Base-by-base conservation (phyloP, 2,888 invertebrate genomes). In the Netelia fuscicornis region DNA sequence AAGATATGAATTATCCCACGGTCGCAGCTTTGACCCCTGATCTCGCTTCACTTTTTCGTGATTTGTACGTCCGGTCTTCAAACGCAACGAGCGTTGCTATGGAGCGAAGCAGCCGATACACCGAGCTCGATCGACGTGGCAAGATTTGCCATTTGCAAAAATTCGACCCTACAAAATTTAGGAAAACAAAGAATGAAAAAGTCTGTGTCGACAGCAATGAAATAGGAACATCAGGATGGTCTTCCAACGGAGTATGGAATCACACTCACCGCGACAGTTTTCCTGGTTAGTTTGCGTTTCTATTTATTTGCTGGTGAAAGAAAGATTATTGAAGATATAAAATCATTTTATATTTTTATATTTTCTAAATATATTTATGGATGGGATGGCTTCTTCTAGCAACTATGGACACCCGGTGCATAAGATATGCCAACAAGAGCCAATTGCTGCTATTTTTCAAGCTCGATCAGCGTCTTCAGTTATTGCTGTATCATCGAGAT, bases 171-270 rank as follows among this genome's bases (percentile, higher is more conserved):
- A 9, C 60, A 0, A 83, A 86, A 77, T 84, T 78, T 75, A 64
- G 81, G 68, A 83, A 70, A 65, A 74, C 48, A n/a, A 75, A 75
- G 52, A 70, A n/a, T 1, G 17, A 64, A 11, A 37, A 6, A 3
- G 5, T 13, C n/a, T 20, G 68, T 6, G 37, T 5, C 25, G 30
- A 74, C 10, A 20, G 44, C 8, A 44, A 74, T 23, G 23, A 30
- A n/a, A 62, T 42, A 13, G 6, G 17, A 37, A 23, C 58, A 37
- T 81, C 65, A 30, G 84, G 85, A 13, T 86, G 86, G 76, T 89
- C 89, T 60, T 89, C 89, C 2, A 91, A 91, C 78, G 93, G 91
- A 13, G 83, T 93, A 72, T 93, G 93, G 93, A 93, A 93, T 82
- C 83, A 67, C 42, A 80, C 82, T 1, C 88, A 84, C 44, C 78